These are phyloP conservation scores for Fissipunctia ypsillon DNA, from an alignment of 2,888 invertebrate species.

Conservation along the genomic window DNA sequence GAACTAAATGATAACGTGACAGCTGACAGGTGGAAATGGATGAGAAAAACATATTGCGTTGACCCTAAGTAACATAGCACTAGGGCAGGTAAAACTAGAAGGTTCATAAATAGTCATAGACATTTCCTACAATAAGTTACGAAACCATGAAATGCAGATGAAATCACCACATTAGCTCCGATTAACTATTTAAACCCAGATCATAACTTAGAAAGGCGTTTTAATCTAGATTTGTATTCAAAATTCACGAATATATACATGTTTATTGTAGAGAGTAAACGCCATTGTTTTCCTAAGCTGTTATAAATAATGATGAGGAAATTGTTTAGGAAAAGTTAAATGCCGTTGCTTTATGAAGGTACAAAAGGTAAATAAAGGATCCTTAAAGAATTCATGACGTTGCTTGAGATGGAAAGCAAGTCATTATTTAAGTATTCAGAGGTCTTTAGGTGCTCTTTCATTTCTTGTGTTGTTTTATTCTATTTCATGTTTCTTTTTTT, in stretches of 20 bases:
- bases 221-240: slow-evolving; percentile 66
- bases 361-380: slow-evolving; percentile 15
- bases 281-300: slow-evolving; percentile 17
- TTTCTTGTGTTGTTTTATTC: slow-evolving; percentile 22
- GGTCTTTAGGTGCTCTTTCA: slow-evolving; percentile 8
- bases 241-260: slow-evolving; percentile 41
- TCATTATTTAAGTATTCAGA: slow-evolving; percentile 34
- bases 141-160: slow-evolving; percentile 26
- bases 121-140: neutral
- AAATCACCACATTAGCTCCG: slow-evolving; percentile 40
- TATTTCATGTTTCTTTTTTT: slow-evolving; percentile 5
- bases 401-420: slow-evolving; percentile 19
- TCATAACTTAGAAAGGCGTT: slow-evolving; percentile 60
- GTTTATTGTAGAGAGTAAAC: slow-evolving; percentile 53
- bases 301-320: slow-evolving; percentile 40
- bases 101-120: neutral
- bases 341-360: neutral
- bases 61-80: neutral
- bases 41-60: neutral
- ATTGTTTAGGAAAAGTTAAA: slow-evolving; percentile 8
- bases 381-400: slow-evolving; percentile 32
- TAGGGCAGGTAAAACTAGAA: neutral
- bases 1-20: neutral
- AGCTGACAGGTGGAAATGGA: neutral
- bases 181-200: slow-evolving; percentile 54